Evolutionary conservation across 2,113 vertebrate species (phyloP), one percentile per base, ranked within the genome.

Genomic region (Carlito syrichta): DNA sequence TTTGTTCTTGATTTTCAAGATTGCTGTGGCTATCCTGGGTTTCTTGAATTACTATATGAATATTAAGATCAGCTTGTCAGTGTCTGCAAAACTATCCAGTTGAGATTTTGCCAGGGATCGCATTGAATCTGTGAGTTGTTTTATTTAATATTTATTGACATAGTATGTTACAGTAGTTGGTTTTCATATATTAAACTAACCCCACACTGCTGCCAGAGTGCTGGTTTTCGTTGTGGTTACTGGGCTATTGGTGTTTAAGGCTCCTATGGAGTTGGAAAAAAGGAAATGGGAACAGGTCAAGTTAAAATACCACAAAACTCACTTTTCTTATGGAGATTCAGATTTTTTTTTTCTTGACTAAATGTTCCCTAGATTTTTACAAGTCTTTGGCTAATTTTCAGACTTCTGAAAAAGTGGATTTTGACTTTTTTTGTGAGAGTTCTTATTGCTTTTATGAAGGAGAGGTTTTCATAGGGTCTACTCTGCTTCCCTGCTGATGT

Each of bases 1-100:
- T 86, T 91, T 89, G 16, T 50, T 54, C 77, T 85, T 96, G 5
- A 90, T 90, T 86, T 85, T 83, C 17, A 74, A 90, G 62, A 68
- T 78, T 79, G 8, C 63, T 94, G 88, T 32, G 32, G 27, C 58
- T 86, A 45, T n/a, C 43, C 52, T n/a, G 20, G 12, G 16, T 77
- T 52, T 91, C 71, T 86, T 83, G 23, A 91, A 91, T 73, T 87
- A 81, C 16, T 45, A 12, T 54, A 25, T 85, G 32, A 82, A 74
- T 63, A 68, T 95, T 77, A 54, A 23, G 13, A 17, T 85, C n/a
- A 71, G 17, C 19, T 58, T 88, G 12, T 88, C 56, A n/a, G 17
- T 91, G 54, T 95, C 71, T 88, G 19, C 50, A 85, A 56, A 74
- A 85, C 32, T 77, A 40, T 22, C 12, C 60, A 71, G 38, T 23